A percentile compares a stretch with the other conserved stretches of the same genome.
Evolutionary conservation across 2,888 invertebrate genomes (phyloP).

Genomic region (Heliconius charithonia): DNA sequence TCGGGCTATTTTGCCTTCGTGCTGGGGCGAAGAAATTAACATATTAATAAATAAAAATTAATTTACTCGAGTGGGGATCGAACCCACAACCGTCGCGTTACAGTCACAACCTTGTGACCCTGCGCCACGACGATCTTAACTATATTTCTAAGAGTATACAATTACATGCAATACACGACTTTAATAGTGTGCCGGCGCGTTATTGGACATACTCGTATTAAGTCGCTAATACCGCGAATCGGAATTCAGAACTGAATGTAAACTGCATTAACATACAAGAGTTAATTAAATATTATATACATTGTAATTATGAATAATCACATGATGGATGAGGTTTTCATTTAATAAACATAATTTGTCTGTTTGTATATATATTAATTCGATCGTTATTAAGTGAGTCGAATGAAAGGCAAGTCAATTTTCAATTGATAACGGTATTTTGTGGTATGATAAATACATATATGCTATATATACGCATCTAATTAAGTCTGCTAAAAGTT

Average conservation of each 20-base stretch:
- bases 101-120: too few relatives aligned
- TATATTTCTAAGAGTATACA: too few relatives aligned
- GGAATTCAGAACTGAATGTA: neutral
- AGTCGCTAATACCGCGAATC: neutral
- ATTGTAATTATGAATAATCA: neutral
- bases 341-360: neutral
- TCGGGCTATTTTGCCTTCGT: too few relatives aligned
- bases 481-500: too few relatives aligned
- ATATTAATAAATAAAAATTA: too few relatives aligned
- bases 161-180: neutral
- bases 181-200: neutral
- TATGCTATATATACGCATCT: too few relatives aligned
- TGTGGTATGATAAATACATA: too few relatives aligned
- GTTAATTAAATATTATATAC: neutral
- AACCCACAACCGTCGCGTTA: too few relatives aligned
- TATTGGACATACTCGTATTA: neutral
- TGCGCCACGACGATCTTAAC: too few relatives aligned
- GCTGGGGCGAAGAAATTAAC: too few relatives aligned
- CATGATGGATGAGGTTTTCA: neutral
- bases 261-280: constrained; percentile 1
- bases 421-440: too few relatives aligned
- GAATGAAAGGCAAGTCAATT: neutral
- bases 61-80: too few relatives aligned
- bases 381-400: neutral
- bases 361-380: neutral